Conservation (phyloP, 2,797 vertebrate species). For the Karalla daura region DNA sequence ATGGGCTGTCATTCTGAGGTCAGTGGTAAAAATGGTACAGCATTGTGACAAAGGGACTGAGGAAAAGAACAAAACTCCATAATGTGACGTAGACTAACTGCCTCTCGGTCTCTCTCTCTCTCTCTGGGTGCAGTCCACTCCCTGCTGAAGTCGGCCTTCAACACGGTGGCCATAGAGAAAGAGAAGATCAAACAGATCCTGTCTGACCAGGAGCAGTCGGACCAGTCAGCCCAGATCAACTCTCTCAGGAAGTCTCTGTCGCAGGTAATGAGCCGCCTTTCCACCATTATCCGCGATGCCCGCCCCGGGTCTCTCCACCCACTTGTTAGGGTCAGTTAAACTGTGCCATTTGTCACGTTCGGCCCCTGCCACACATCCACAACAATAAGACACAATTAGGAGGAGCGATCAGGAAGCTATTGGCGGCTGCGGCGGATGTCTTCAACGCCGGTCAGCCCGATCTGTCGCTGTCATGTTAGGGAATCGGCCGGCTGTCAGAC, state of each 20-base stretch:
- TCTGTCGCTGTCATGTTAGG: constrained; percentile 25
- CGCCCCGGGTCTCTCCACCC: neutral
- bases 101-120: constrained; percentile 13
- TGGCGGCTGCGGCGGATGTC: neutral
- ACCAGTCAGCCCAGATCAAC: constrained; percentile 90
- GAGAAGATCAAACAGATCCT: constrained; percentile 98
- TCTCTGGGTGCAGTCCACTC: constrained; percentile 88
- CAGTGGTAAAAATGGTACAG: no score
- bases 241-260: constrained; percentile 96
- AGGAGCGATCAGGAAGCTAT: constrained; percentile 6
- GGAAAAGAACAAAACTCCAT: neutral
- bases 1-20: no score
- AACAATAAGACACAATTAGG: constrained; percentile 3
- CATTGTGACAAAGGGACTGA: neutral
- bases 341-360: constrained; percentile 9
- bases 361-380: neutral
- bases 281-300: constrained; percentile 19
- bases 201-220: constrained; percentile 92
- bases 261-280: constrained; percentile 86
- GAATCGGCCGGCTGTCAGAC: constrained; percentile 3
- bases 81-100: neutral
- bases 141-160: constrained; percentile 98
- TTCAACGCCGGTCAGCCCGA: constrained; percentile 5
- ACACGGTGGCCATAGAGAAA: constrained; percentile 99
- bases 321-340: constrained; percentile 2